These are phyloP conservation scores for Cydia pomonella DNA, from an alignment of 1,140 invertebrate species.

Conservation along the genomic window DNA sequence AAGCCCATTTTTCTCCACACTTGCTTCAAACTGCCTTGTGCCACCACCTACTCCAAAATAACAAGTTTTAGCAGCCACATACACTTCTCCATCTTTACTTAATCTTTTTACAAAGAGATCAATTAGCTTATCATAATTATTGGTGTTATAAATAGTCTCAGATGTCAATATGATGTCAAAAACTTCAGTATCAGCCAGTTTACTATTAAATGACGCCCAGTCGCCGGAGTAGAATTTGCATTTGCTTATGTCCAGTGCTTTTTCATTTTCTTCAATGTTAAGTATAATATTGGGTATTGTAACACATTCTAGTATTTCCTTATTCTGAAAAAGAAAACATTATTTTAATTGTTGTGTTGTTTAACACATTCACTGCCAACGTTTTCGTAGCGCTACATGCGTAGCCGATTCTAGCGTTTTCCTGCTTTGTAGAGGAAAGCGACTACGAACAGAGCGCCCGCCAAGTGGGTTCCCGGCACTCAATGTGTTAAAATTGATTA, in stretches of 20 bases:
- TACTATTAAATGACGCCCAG: conserved; percentile 85
- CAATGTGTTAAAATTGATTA: too few relatives aligned
- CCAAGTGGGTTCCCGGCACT: too few relatives aligned
- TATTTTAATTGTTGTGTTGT: too few relatives aligned
- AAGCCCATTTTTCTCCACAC: conserved; percentile 79
- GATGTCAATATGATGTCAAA: conserved; percentile 93
- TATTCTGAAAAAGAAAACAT: conserved; percentile 84
- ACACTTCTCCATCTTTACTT: conserved; percentile 84
- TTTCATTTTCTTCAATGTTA: conserved; percentile 82
- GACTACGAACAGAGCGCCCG: too few relatives aligned
- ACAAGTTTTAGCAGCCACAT: conserved; percentile 90
- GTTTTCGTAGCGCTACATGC: too few relatives aligned
- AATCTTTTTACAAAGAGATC: conserved; percentile 85
- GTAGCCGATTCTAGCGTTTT: too few relatives aligned
- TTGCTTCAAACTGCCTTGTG: conserved; percentile 85
- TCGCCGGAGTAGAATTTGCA: conserved; percentile 90
- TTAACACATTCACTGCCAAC: too few relatives aligned
- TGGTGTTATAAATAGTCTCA: conserved; percentile 94
- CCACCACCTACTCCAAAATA: conserved; percentile 96
- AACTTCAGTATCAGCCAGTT: conserved; percentile 76
- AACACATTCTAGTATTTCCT: conserved; percentile 85
- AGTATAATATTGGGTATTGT: conserved; percentile 91
- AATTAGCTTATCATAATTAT: conserved; percentile 89
- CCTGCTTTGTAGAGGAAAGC: too few relatives aligned
- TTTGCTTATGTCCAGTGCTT: conserved; percentile 73